Evolutionary conservation across 2,797 vertebrate genomes (phyloP).

Genomic region (Sebastolobus alascanus): DNA sequence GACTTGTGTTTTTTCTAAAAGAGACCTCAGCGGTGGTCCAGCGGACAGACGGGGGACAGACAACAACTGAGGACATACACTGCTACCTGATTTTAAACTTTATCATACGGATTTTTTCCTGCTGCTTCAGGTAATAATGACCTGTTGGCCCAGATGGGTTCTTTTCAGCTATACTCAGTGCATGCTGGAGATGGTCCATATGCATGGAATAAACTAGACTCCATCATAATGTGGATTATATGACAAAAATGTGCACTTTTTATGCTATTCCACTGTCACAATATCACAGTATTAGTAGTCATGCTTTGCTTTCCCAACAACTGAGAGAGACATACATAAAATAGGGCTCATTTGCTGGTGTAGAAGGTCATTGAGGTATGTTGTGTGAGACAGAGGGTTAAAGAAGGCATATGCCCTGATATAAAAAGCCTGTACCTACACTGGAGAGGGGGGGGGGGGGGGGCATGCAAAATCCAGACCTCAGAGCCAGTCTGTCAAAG

Average conservation of each 20-base stretch:
- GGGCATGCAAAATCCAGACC: slow-evolving; percentile 61
- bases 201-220: neutral
- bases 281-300: neutral
- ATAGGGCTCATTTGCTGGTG: slow-evolving; percentile 23
- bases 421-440: slow-evolving; percentile 75
- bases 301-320: neutral
- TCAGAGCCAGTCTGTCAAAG: slow-evolving; percentile 67
- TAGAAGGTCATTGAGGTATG: slow-evolving; percentile 52
- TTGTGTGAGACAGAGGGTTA: slow-evolving; percentile 52
- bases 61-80: slow-evolving; percentile 32
- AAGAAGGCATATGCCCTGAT: slow-evolving; percentile 67
- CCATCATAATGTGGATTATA: neutral
- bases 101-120: slow-evolving; percentile 47
- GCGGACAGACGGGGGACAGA: slow-evolving; percentile 3
- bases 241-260: neutral
- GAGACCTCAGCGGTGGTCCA: slow-evolving; percentile 9
- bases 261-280: neutral
- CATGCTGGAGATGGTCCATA: neutral
- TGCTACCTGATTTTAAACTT: slow-evolving; percentile 14
- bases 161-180: neutral
- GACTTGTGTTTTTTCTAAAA: slow-evolving; percentile 19
- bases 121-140: slow-evolving; percentile 74
- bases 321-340: neutral
- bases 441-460: slow-evolving; percentile 41
- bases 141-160: slow-evolving; percentile 12